These are phyloP conservation scores for Ceratina japonica DNA, from an alignment of 1,140 invertebrate genomes.

Conservation along the genomic window DNA sequence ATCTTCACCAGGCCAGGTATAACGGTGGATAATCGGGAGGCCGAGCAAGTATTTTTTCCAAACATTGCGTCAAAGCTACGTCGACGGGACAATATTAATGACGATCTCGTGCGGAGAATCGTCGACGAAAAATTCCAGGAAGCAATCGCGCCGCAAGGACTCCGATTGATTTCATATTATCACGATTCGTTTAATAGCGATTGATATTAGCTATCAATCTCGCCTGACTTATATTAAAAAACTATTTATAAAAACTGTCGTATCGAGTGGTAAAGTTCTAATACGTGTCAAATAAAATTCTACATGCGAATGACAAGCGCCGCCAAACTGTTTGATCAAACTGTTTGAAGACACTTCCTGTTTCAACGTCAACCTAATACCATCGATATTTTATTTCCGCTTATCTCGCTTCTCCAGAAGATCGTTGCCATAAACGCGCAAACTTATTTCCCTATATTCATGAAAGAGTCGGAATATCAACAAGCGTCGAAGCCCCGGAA, in stretches of 20 bases:
- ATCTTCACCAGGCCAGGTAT: neutral
- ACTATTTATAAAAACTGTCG: too few relatives aligned
- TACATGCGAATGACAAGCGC: too few relatives aligned
- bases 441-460: too few relatives aligned
- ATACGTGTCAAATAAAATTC: too few relatives aligned
- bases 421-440: neutral
- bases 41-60: neutral
- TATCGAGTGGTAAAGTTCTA: too few relatives aligned
- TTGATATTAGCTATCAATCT: too few relatives aligned
- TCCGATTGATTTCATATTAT: neutral
- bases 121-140: neutral
- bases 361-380: neutral
- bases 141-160: neutral
- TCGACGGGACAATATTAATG: conserved; percentile 2
- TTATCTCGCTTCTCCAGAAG: neutral
- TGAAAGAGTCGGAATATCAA: too few relatives aligned
- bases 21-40: neutral
- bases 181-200: too few relatives aligned
- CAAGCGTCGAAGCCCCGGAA: neutral
- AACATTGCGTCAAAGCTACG: conserved; percentile 1
- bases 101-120: neutral
- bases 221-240: too few relatives aligned
- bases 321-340: too few relatives aligned
- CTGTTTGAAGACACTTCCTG: neutral
- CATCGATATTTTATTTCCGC: neutral